Conservation (phyloP, 1,140 invertebrate species). For the Pristionchus pacificus region DNA sequence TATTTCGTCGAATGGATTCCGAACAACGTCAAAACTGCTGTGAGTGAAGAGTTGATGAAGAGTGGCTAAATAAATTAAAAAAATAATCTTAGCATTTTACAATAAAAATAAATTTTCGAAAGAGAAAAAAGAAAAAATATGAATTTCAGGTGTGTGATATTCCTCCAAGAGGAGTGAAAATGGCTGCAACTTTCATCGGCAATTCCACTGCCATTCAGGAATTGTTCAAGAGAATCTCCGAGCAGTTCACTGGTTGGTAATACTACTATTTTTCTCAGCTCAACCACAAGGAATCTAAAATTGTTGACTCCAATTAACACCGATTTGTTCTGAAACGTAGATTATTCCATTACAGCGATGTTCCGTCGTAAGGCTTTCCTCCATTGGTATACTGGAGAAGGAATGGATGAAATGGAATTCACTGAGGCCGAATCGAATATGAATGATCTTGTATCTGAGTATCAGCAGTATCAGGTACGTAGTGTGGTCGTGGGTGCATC, state of each 20-base stretch:
- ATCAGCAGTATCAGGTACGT: constrained; percentile 76
- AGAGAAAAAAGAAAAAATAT: too few species aligned
- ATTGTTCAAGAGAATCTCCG: constrained; percentile 72
- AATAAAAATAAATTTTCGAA: too few species aligned
- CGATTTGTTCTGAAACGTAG: constrained; percentile 24
- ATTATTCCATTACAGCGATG: constrained; percentile 66
- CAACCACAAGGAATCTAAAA: background rate
- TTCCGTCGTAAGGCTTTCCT: constrained; percentile 85
- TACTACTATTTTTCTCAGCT: background rate
- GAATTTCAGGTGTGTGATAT: constrained; percentile 62
- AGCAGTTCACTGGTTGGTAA: constrained; percentile 64
- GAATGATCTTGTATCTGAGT: constrained; percentile 82
- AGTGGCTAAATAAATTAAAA: background rate
- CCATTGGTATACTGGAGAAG: constrained; percentile 76
- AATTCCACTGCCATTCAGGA: constrained; percentile 73
- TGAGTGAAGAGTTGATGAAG: background rate
- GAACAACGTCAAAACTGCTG: constrained; percentile 70
- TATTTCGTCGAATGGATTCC: constrained; percentile 73
- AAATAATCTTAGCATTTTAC: too few species aligned
- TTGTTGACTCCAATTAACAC: too few species aligned
- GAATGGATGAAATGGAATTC: constrained; percentile 69
- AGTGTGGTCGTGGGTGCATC: too few species aligned
- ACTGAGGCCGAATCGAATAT: constrained; percentile 74
- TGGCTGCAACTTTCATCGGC: constrained; percentile 64
- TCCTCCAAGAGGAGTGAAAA: constrained; percentile 64